A percentile compares a stretch with the other conserved stretches of the same genome.
Conservation (phyloP, 2,797 vertebrate genomes). For the Rhinoraja longicauda region DNA sequence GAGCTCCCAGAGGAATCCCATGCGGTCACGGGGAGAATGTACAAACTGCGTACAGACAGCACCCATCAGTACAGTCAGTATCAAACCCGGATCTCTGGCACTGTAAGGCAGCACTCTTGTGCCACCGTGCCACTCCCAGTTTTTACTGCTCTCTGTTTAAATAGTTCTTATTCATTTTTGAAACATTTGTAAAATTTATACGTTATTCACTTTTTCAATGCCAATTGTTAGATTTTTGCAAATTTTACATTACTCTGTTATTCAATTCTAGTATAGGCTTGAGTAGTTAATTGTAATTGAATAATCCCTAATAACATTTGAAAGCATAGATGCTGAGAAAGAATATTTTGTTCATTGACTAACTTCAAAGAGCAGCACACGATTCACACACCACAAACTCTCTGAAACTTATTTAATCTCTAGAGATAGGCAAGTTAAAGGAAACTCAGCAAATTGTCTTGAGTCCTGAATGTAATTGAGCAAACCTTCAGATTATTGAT, state of each 20-base stretch:
- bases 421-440: background rate
- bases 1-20: too few relatives aligned
- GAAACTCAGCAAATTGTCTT: constrained; percentile 7
- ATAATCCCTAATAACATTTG: background rate
- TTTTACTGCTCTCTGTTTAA: too few relatives aligned
- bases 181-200: background rate
- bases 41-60: too few relatives aligned
- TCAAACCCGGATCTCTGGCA: too few relatives aligned
- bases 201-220: background rate
- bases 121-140: too few relatives aligned
- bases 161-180: background rate
- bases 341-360: background rate
- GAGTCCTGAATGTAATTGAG: constrained; percentile 21
- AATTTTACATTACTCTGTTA: background rate
- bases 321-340: background rate
- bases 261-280: background rate
- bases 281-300: background rate
- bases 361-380: background rate
- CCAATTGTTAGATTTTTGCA: background rate
- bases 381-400: background rate
- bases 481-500: constrained; percentile 27
- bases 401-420: background rate
- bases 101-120: too few relatives aligned
- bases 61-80: too few relatives aligned
- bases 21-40: too few relatives aligned